phyloP scores from a whole-genome alignment of 2,113 vertebrate species.

The Dicrurus megarhynchus region DNA sequence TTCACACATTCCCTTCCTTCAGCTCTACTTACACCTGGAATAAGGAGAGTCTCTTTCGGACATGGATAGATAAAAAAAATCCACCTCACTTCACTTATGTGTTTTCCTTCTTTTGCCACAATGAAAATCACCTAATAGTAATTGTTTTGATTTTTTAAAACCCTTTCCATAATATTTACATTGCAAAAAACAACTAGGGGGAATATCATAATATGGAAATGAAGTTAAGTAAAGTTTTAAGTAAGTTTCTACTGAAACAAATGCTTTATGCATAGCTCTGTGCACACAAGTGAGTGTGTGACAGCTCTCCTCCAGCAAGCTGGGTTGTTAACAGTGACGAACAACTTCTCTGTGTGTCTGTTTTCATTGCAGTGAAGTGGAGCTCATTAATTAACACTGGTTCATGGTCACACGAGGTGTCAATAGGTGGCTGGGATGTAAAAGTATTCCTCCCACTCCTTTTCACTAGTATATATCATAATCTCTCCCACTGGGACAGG shows the following conservation, averaged over 20 bases:
- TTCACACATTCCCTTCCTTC: background rate
- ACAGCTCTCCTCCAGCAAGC: background rate
- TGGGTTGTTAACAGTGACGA: background rate
- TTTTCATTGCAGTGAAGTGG: background rate
- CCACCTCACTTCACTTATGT: accelerated
- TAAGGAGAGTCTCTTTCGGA: background rate
- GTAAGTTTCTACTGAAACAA: background rate
- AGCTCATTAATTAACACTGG: background rate
- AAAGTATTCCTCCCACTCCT: background rate
- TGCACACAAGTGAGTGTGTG: background rate
- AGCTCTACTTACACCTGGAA: background rate
- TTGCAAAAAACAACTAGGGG: background rate
- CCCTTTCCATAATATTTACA: background rate
- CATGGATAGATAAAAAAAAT: background rate
- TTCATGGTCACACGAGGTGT: background rate
- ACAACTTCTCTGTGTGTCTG: background rate
- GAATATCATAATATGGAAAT: background rate
- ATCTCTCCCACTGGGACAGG: background rate
- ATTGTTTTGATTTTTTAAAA: background rate
- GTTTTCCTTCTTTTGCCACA: background rate
- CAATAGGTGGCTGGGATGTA: background rate
- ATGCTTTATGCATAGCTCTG: background rate
- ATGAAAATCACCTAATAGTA: background rate
- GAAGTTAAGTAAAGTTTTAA: background rate
- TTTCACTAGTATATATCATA: background rate